Percentiles rank a stretch among this genome's conserved stretches.
These are phyloP conservation scores for Halichoeres trimaculatus DNA, from an alignment of 2,113 vertebrate species.

Conservation along the genomic window DNA sequence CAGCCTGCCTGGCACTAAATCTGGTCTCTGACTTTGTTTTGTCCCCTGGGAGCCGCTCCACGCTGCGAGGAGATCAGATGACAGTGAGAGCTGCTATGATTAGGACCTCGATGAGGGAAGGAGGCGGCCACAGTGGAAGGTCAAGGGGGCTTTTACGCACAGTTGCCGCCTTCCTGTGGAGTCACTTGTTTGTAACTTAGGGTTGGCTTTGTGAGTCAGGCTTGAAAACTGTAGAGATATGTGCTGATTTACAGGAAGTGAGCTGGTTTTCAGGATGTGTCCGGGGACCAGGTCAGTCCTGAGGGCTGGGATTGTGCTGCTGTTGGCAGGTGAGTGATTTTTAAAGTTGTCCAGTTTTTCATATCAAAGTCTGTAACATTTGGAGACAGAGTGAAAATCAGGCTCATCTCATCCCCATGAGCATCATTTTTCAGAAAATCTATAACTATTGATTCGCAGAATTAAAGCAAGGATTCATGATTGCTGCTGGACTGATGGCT, in stretches of 20 bases:
- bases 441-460: slow-evolving; percentile 1
- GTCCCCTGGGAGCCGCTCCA: slow-evolving; percentile 47
- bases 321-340: slow-evolving; percentile 67
- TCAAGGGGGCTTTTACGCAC: slow-evolving; percentile 43
- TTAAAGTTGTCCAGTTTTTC: too few relatives aligned
- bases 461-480: not conserved
- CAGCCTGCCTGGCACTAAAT: not conserved
- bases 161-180: not conserved
- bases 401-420: slow-evolving; percentile 28
- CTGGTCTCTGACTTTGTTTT: slow-evolving; percentile 46
- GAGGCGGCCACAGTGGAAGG: slow-evolving; percentile 29
- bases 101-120: slow-evolving; percentile 30
- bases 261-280: slow-evolving; percentile 51
- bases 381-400: too few relatives aligned
- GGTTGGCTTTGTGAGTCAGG: not conserved
- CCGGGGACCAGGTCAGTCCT: slow-evolving; percentile 31
- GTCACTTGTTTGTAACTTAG: not conserved
- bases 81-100: slow-evolving; percentile 55
- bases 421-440: slow-evolving; percentile 15
- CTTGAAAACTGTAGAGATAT: not conserved
- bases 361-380: too few relatives aligned
- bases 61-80: slow-evolving; percentile 61
- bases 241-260: slow-evolving; percentile 28
- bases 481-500: not conserved
- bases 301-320: slow-evolving; percentile 57